Evolutionary conservation across 2,888 invertebrate genomes (phyloP).

Genomic region (Amorpha juglandis): DNA sequence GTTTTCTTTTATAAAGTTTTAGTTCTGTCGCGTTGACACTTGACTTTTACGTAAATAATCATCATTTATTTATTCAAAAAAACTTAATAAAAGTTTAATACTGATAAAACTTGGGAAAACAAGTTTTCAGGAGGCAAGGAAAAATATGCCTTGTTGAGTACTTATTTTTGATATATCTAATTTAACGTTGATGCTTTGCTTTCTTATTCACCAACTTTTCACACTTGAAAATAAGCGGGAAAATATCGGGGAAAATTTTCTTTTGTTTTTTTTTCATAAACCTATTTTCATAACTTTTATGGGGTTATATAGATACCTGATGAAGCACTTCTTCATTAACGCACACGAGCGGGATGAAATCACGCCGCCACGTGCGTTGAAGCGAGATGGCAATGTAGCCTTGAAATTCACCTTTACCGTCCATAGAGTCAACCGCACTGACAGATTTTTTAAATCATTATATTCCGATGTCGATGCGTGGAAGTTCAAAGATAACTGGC

Average conservation of each 20-base stretch:
- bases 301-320: conserved; percentile 58
- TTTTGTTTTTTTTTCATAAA: too few species aligned
- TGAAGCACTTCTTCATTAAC: conserved; percentile 65
- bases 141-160: background rate
- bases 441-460: conserved; percentile 36
- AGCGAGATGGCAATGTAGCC: conserved; percentile 49
- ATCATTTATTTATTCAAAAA: too few species aligned
- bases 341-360: conserved; percentile 56
- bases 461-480: conserved; percentile 29
- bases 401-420: conserved; percentile 46
- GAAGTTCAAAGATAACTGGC: conserved; percentile 57
- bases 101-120: background rate
- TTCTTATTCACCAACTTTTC: background rate
- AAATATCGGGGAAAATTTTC: background rate
- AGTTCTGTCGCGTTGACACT: too few species aligned
- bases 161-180: background rate
- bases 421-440: conserved; percentile 45
- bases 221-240: too few species aligned
- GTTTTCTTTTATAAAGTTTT: background rate
- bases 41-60: too few species aligned
- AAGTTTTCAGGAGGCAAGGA: background rate
- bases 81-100: background rate
- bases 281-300: background rate
- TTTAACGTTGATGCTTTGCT: background rate
- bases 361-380: conserved; percentile 53